Percentiles rank a stretch among this genome's conserved stretches.
phyloP scores from a whole-genome alignment of 64 coral and sea anemone genomes.

The Actinia tenebrosa region DNA sequence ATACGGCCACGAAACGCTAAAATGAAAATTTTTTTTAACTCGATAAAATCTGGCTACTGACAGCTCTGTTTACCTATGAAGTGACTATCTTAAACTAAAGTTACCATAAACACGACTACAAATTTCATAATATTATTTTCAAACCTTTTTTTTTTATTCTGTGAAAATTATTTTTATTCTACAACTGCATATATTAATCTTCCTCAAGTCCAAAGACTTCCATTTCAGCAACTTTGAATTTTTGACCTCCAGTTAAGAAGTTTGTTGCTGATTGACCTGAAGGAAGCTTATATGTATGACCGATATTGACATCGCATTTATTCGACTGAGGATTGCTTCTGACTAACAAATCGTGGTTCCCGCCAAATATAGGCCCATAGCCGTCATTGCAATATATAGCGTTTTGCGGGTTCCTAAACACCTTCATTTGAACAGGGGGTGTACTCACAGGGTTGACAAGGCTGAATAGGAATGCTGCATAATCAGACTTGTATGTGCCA shows the following conservation, averaged over 20 bases:
- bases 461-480: not conserved
- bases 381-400: not conserved
- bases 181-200: too few species aligned
- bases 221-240: conserved; percentile 13
- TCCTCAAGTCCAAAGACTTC: not conserved
- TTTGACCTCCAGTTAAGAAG: not conserved
- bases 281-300: not conserved
- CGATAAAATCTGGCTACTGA: too few species aligned
- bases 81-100: too few species aligned
- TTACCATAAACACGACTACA: too few species aligned
- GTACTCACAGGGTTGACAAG: not conserved
- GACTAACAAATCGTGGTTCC: not conserved
- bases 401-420: not conserved
- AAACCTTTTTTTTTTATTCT: too few species aligned
- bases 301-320: not conserved
- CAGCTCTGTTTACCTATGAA: too few species aligned
- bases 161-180: too few species aligned
- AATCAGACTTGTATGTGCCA: not conserved
- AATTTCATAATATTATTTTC: too few species aligned
- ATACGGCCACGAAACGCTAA: too few species aligned
- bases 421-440: too few species aligned
- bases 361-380: not conserved
- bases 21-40: too few species aligned
- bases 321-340: not conserved
- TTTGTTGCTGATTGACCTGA: not conserved